Evolutionary conservation across 2,113 vertebrate genomes (phyloP).

Genomic region (Hystrix brachyura): DNA sequence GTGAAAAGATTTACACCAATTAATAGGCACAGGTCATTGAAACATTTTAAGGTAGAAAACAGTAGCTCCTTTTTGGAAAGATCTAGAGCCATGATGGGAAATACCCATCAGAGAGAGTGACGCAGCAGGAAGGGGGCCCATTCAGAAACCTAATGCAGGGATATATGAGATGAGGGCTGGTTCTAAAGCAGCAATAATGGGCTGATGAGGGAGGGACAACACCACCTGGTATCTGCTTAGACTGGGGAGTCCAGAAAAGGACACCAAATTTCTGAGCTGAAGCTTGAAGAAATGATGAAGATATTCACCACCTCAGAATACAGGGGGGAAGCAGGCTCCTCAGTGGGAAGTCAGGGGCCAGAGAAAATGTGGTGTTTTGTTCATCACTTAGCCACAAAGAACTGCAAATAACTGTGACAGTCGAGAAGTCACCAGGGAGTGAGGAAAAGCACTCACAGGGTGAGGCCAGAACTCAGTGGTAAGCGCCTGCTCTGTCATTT

Average conservation of each 20-base stretch:
- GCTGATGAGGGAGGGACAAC: background rate
- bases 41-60: background rate
- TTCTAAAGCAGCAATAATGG: background rate
- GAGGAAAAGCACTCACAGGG: background rate
- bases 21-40: background rate
- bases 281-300: background rate
- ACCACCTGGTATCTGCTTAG: background rate
- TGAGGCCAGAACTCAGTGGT: background rate
- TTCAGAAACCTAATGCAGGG: background rate
- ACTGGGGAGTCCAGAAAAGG: background rate
- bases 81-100: background rate
- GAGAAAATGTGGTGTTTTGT: background rate
- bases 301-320: background rate
- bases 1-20: background rate
- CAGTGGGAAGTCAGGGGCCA: too few species aligned
- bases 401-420: background rate
- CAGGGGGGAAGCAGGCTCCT: background rate
- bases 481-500: background rate
- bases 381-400: background rate
- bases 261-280: background rate
- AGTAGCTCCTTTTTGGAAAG: background rate
- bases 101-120: too few species aligned
- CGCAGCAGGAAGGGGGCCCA: background rate
- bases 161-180: background rate
- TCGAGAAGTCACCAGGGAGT: background rate